A percentile compares a stretch with the other conserved stretches of the same genome.
Conservation (phyloP, 1,140 invertebrate genomes). For the Brachionus asplanchnoidis region DNA sequence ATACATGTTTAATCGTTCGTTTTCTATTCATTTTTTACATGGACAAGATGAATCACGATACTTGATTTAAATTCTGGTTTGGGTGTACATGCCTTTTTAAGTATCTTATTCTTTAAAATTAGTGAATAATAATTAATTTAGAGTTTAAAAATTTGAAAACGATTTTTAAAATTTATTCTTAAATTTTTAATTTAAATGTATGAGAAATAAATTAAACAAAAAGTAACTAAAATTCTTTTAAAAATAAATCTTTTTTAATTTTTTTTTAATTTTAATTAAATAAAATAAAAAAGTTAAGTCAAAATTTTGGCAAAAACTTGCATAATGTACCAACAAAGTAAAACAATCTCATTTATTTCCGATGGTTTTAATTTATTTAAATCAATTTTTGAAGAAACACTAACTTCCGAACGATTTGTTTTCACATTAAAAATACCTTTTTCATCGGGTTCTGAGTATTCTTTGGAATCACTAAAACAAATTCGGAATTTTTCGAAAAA, state of each 20-base stretch:
- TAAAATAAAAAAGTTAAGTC: neutral
- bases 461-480: neutral
- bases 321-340: neutral
- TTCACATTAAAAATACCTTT: neutral
- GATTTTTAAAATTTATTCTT: no score
- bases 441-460: neutral
- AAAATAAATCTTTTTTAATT: neutral
- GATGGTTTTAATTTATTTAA: neutral
- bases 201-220: no score
- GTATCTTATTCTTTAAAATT: no score
- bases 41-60: no score
- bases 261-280: neutral
- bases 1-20: no score
- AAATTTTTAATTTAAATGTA: no score
- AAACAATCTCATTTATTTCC: neutral
- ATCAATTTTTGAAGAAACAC: neutral
- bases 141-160: no score
- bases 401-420: neutral
- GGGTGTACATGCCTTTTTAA: no score
- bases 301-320: neutral
- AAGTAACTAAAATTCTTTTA: no score
- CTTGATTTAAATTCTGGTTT: no score
- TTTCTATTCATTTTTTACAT: no score
- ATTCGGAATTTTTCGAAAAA: neutral
- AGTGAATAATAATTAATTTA: no score